phyloP scores from a whole-genome alignment of 2,113 vertebrate genomes.

The Hydropotes inermis region DNA sequence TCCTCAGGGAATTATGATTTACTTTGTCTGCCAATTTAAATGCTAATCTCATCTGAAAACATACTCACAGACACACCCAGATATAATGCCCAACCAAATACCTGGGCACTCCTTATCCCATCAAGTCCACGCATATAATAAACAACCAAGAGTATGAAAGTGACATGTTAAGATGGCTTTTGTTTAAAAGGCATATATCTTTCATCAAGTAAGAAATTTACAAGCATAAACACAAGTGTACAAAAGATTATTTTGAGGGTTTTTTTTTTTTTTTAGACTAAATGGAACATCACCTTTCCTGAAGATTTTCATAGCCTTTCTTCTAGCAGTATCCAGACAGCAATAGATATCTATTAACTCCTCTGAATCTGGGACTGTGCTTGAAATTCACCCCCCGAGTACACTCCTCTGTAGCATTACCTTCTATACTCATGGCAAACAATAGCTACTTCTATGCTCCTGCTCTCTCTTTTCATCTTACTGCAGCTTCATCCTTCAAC shows the following conservation, averaged over 20 bases:
- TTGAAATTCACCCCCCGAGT: background rate
- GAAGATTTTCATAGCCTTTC: background rate
- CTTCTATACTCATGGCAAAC: background rate
- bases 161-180: background rate
- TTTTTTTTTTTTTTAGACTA: background rate
- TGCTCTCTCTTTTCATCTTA: background rate
- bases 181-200: background rate
- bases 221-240: background rate
- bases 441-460: background rate
- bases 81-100: background rate
- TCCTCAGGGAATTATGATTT: background rate
- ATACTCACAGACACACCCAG: background rate
- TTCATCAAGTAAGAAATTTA: background rate
- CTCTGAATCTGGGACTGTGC: background rate
- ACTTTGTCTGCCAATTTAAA: background rate
- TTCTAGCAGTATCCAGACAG: background rate
- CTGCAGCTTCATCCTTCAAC: background rate
- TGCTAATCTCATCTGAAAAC: background rate
- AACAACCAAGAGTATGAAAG: background rate
- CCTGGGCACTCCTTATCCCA: background rate
- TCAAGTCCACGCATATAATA: background rate
- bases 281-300: background rate
- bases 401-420: background rate
- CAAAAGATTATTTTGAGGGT: background rate
- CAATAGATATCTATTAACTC: background rate